A percentile compares a stretch with the other conserved stretches of the same genome.
Conservation (phyloP, 35 echinoderm and acorn worm genomes). For the Diadema setosum region DNA sequence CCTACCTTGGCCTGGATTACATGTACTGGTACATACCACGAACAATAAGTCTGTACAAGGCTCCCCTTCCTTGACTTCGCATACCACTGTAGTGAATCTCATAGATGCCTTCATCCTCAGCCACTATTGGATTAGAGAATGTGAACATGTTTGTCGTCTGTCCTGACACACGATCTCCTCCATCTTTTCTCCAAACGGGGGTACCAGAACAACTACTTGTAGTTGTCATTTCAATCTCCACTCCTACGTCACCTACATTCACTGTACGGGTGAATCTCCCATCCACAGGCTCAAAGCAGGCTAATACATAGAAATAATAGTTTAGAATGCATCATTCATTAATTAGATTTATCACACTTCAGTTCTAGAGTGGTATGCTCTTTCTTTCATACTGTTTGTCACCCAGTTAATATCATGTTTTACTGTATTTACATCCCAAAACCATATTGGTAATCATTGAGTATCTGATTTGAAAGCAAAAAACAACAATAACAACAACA, state of each 20-base stretch:
- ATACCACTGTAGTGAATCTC: conserved; percentile 18
- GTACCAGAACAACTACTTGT: neutral
- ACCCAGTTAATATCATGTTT: too few relatives aligned
- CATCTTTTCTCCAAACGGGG: neutral
- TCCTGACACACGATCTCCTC: neutral
- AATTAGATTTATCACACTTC: too few relatives aligned
- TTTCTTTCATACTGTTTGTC: too few relatives aligned
- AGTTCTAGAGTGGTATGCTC: too few relatives aligned
- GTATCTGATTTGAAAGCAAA: too few relatives aligned
- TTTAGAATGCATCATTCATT: too few relatives aligned
- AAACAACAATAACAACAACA: too few relatives aligned
- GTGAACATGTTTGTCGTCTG: neutral
- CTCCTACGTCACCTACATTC: conserved; percentile 20
- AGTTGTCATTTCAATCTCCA: neutral
- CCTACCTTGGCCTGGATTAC: too few relatives aligned
- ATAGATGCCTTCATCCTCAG: conserved; percentile 34
- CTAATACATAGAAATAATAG: too few relatives aligned
- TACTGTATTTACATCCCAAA: too few relatives aligned
- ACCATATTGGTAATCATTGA: too few relatives aligned
- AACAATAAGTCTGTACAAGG: conserved; percentile 51
- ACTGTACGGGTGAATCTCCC: conserved; percentile 39
- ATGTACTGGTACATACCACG: conserved; percentile 65
- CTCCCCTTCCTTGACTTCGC: neutral
- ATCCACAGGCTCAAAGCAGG: too few relatives aligned
- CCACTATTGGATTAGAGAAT: conserved; percentile 5